These are phyloP conservation scores for Plecotus auritus DNA, from an alignment of 2,113 vertebrate species.

Conservation along the genomic window DNA sequence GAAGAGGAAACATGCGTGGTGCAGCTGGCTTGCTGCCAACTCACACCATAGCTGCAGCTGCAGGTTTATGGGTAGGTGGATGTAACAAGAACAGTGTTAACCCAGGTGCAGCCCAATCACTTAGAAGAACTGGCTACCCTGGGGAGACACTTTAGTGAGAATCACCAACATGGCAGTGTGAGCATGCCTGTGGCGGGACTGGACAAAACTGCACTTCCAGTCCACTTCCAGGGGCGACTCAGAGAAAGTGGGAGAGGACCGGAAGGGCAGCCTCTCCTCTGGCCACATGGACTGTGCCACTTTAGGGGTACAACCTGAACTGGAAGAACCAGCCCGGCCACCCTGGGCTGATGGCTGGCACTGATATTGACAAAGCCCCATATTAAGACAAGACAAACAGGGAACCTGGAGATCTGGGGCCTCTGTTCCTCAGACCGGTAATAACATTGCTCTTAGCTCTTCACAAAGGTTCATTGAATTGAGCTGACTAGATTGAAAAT, in stretches of 20 bases:
- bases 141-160: not conserved
- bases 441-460: not conserved
- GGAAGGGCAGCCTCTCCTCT: not conserved
- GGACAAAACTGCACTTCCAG: not conserved
- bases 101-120: not conserved
- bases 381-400: not conserved
- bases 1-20: not conserved
- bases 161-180: not conserved
- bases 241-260: constrained; percentile 34
- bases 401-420: not conserved
- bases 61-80: no score
- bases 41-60: not conserved
- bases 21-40: not conserved
- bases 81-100: not conserved
- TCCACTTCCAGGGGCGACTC: not conserved
- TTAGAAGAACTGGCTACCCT: not conserved
- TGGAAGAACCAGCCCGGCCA: constrained; percentile 33
- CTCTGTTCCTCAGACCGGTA: not conserved
- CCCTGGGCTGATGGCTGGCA: not conserved
- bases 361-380: constrained; percentile 41
- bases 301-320: not conserved
- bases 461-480: not conserved
- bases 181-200: not conserved
- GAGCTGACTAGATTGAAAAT: not conserved
- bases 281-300: not conserved